Conservation (phyloP, 1,140 invertebrate species). For the Physella acuta region DNA sequence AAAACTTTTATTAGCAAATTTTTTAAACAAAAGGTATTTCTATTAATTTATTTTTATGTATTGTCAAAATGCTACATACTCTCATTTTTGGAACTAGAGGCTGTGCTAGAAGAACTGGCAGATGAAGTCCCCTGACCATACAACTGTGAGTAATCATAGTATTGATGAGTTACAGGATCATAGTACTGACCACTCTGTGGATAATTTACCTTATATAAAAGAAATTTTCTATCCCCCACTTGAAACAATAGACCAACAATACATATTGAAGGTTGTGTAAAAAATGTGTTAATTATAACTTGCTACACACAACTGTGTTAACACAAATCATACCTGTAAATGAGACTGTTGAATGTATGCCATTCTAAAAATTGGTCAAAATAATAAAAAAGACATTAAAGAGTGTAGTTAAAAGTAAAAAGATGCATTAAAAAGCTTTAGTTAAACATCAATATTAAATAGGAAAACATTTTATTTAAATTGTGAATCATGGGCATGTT, state of each 20-base stretch:
- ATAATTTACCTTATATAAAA: too few relatives aligned
- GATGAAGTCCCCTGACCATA: constrained; percentile 20
- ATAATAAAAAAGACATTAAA: too few relatives aligned
- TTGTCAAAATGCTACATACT: constrained; percentile 5
- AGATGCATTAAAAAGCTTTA: too few relatives aligned
- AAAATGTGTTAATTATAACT: too few relatives aligned
- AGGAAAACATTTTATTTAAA: too few relatives aligned
- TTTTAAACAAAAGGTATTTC: not conserved
- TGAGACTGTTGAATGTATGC: constrained; percentile 20
- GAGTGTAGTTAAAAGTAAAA: too few relatives aligned
- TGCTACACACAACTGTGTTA: too few relatives aligned
- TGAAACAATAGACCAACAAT: too few relatives aligned
- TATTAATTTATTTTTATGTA: not conserved
- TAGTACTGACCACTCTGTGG: constrained; percentile 28
- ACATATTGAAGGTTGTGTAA: too few relatives aligned
- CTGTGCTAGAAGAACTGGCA: not conserved
- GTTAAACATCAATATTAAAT: too few relatives aligned
- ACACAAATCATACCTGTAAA: constrained; percentile 9
- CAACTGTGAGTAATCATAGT: constrained; percentile 46
- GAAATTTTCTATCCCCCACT: too few relatives aligned
- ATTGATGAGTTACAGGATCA: constrained; percentile 33
- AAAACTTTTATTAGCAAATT: not conserved
- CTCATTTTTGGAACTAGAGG: constrained; percentile 18
- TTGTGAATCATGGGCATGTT: too few relatives aligned
- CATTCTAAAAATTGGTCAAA: constrained; percentile 21